Conservation (phyloP, 2,888 invertebrate species). For the Chironomus riparius region DNA sequence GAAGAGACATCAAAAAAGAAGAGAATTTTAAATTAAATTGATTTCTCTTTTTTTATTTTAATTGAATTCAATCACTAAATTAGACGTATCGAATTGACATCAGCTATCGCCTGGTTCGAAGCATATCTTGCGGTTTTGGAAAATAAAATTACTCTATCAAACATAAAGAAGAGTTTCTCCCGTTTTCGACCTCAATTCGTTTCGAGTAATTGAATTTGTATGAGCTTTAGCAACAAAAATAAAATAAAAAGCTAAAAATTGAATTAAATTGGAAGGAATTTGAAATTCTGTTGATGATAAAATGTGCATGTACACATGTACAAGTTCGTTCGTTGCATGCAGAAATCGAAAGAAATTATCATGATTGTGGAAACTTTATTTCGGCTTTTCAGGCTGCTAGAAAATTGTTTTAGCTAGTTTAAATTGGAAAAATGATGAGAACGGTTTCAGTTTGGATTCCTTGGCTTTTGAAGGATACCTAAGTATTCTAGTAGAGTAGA, state of each 20-base stretch:
- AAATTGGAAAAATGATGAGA: no score
- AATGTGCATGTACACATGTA: no score
- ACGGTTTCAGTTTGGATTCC: no score
- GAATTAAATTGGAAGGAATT: not conserved
- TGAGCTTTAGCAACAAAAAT: not conserved
- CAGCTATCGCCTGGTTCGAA: not conserved
- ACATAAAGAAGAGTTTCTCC: not conserved
- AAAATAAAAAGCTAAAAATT: not conserved
- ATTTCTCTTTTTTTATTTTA: not conserved
- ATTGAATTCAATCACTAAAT: slow-evolving; percentile 22
- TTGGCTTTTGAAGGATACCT: no score
- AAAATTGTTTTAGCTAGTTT: no score
- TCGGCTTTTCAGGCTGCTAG: no score
- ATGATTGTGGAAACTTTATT: not conserved
- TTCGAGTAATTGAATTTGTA: slow-evolving; percentile 14
- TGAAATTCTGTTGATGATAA: no score
- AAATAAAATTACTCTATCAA: not conserved
- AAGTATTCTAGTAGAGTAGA: no score
- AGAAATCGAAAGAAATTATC: not conserved
- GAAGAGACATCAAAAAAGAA: not conserved
- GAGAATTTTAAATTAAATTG: not conserved
- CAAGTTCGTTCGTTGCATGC: not conserved
- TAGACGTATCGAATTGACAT: slow-evolving; percentile 16
- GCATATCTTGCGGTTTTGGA: not conserved
- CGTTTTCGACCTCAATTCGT: slow-evolving; percentile 18